Evolutionary conservation across 2,113 vertebrate species (phyloP), one percentile per base, ranked within the genome.

Genomic region (Solea senegalensis): DNA sequence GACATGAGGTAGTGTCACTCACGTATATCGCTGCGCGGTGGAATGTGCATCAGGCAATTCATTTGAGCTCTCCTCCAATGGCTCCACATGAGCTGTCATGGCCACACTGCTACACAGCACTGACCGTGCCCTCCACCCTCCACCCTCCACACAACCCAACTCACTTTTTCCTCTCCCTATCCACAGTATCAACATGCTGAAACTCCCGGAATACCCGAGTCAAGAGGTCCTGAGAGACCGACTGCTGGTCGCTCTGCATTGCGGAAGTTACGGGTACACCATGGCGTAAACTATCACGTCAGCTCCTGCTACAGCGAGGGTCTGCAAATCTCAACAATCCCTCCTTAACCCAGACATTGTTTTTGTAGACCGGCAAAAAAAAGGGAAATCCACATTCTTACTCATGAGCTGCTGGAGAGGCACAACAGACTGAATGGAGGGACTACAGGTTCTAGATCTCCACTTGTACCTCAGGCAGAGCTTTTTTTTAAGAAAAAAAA

Each of bases 141-240:
- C 53, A 5, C 26, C 9, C 53, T 6, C 48, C 48, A 50, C 5
- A 51, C n/a, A 51, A 9, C 27, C 54, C 11, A 12, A 14, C 27
- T 12, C 52, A 56, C 39, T 71, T 46, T 52, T 16, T 53, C 52
- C 68, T 5, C 4, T 26, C 34, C 10, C 4, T 21, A 26, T 74
- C 51, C 67, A 28, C 88, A 99, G 98, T 82, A 99, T 99, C 94
- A 99, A 99, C 93, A 99, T 99, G 98, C 95, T 99, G 84, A 99
- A 99, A 91, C 94, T 99, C 86, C 98, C 98, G 76, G 98, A 99
- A 92, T 99, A 99, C 53, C 97, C 98, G 45, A 96, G 92, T 91
- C 94, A 95, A 88, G 98, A 98, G 85, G 94, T 96, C 79, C 94
- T 99, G 51, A 95, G 95, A 83, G 96, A 99, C 92, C 93, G 98